These are phyloP conservation scores for Ormia ochracea DNA, from an alignment of 2,888 invertebrate genomes.

Conservation along the genomic window DNA sequence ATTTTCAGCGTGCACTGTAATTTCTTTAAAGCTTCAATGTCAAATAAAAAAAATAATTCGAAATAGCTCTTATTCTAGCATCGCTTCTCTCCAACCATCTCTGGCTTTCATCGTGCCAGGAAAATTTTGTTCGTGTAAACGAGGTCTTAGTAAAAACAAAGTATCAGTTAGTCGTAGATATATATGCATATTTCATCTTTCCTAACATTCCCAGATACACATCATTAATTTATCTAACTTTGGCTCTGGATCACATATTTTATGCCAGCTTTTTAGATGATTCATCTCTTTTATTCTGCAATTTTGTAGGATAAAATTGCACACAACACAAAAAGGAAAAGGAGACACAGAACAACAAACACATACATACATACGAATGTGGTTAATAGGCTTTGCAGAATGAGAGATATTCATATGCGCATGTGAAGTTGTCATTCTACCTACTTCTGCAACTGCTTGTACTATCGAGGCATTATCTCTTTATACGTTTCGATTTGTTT, in stretches of 20 bases:
- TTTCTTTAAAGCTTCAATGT: too few species aligned
- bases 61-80: too few species aligned
- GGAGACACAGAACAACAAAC: constrained; percentile 7
- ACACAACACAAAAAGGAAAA: background rate
- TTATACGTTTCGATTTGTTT: constrained; percentile 3
- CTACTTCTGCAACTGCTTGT: constrained; percentile 8
- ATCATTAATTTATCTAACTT: constrained; percentile 7
- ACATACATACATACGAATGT: background rate
- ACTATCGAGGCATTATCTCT: background rate
- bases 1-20: too few species aligned
- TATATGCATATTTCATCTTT: constrained; percentile 25
- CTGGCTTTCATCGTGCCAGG: too few species aligned
- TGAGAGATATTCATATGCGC: constrained; percentile 9
- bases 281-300: constrained; percentile 21
- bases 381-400: constrained; percentile 19
- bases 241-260: constrained; percentile 3
- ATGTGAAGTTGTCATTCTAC: constrained; percentile 48
- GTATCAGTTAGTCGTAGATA: too few species aligned
- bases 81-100: too few species aligned
- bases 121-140: too few species aligned
- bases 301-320: constrained; percentile 34
- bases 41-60: too few species aligned
- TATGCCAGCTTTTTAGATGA: constrained; percentile 36
- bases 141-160: too few species aligned
- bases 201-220: background rate